Evolutionary conservation across 2,888 invertebrate species (phyloP).

Genomic region (Aromia moschata): DNA sequence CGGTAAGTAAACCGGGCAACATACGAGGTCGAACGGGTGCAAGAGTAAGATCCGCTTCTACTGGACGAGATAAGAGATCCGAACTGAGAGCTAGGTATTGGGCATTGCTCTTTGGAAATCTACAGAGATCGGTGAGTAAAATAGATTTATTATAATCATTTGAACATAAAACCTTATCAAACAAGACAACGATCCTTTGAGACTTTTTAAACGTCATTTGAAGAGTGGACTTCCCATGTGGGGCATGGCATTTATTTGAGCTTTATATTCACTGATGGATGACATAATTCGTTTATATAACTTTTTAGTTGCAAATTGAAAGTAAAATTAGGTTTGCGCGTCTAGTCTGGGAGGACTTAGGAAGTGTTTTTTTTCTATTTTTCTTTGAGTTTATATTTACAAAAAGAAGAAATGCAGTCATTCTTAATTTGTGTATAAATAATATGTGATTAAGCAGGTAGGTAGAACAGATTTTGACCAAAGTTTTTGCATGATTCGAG

Average conservation of each 20-base stretch:
- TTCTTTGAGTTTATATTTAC: background rate
- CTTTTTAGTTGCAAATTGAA: too few relatives aligned
- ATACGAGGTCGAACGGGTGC: constrained; percentile 62
- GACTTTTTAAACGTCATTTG: too few relatives aligned
- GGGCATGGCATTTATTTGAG: too few relatives aligned
- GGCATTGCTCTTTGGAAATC: constrained; percentile 93
- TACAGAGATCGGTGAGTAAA: constrained; percentile 81
- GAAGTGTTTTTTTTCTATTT: background rate
- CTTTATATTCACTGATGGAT: too few relatives aligned
- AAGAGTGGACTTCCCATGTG: too few relatives aligned
- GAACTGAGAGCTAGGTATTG: constrained; percentile 93
- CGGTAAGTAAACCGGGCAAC: constrained; percentile 29
- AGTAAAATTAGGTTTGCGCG: background rate
- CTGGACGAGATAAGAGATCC: constrained; percentile 85
- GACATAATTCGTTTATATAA: too few relatives aligned
- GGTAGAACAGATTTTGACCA: background rate
- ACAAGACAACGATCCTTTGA: too few relatives aligned
- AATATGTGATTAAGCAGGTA: too few relatives aligned
- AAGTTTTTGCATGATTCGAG: background rate
- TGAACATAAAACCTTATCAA: too few relatives aligned
- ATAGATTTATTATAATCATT: too few relatives aligned
- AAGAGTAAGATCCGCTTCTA: constrained; percentile 83
- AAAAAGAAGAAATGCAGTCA: background rate
- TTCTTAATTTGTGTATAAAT: background rate
- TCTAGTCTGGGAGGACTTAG: background rate